Conservation (phyloP, 2,888 invertebrate species). For the Alloplasta piceator region DNA sequence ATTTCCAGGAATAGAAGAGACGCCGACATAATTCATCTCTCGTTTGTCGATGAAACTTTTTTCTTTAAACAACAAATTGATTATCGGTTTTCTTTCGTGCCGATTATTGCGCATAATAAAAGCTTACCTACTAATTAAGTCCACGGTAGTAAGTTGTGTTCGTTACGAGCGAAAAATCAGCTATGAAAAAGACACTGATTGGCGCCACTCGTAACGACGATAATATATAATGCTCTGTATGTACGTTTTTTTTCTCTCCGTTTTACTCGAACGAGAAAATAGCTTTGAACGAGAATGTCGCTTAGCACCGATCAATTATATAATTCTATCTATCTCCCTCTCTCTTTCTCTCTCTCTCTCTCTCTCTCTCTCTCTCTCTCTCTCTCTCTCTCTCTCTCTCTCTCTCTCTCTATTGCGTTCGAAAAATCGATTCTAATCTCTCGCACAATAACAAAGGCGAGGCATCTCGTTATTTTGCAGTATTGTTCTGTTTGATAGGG, state of each 20-base stretch:
- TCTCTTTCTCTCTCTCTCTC: conserved; percentile 19
- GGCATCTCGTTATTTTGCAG: conserved; percentile 33
- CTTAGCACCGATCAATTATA: conserved; percentile 57
- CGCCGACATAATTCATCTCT: neutral
- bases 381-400: conserved; percentile 20
- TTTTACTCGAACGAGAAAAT: conserved; percentile 20
- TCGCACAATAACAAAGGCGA: conserved; percentile 26
- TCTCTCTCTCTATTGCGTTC: conserved; percentile 14
- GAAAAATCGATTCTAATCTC: conserved; percentile 3
- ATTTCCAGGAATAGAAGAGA: neutral
- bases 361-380: conserved; percentile 26
- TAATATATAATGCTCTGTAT: conserved; percentile 23
- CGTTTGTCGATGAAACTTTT: conserved; percentile 1
- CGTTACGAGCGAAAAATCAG: neutral
- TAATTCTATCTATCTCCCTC: conserved; percentile 3
- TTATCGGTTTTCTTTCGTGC: neutral
- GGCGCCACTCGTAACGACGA: conserved; percentile 11
- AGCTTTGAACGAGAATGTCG: conserved; percentile 4
- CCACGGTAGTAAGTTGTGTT: conserved; percentile 26
- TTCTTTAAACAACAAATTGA: neutral
- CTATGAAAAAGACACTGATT: conserved; percentile 25
- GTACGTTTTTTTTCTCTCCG: conserved; percentile 7
- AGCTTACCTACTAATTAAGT: conserved; percentile 52
- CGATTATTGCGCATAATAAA: neutral
- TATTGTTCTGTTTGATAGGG: neutral